These are phyloP conservation scores for Oncorhynchus nerka DNA, from an alignment of 2,113 vertebrate genomes.

Conservation along the genomic window DNA sequence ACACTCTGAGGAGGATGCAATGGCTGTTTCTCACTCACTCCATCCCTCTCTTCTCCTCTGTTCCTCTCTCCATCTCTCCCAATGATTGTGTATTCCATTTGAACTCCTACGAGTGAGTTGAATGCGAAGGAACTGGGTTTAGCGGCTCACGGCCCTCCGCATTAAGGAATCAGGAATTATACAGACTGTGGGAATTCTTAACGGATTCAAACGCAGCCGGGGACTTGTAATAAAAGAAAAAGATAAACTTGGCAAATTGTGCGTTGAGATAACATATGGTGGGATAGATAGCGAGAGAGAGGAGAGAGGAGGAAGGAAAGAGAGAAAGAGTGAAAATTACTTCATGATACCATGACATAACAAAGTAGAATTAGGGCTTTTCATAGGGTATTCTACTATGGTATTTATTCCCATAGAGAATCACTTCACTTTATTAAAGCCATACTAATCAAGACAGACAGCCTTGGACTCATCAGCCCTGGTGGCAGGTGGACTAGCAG, in stretches of 20 bases:
- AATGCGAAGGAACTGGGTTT: conserved; percentile 35
- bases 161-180: conserved; percentile 60
- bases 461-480: not conserved
- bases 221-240: conserved; percentile 52
- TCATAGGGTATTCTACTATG: conserved; percentile 3
- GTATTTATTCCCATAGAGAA: conserved; percentile 3
- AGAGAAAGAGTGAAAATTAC: conserved; percentile 35
- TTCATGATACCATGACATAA: conserved; percentile 41
- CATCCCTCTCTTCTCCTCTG: conserved; percentile 7
- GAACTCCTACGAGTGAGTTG: conserved; percentile 11
- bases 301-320: not conserved
- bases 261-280: conserved; percentile 22
- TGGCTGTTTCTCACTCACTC: not conserved
- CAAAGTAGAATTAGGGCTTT: conserved; percentile 24
- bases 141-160: conserved; percentile 59
- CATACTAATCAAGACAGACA: conserved; percentile 30
- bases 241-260: conserved; percentile 44
- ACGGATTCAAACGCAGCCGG: conserved; percentile 52
- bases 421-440: conserved; percentile 25
- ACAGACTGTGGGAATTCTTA: conserved; percentile 67
- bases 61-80: conserved; percentile 8
- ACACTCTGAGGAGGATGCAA: no score
- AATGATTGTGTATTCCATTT: conserved; percentile 9
- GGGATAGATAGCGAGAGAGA: not conserved
- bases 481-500: no score